These are phyloP conservation scores for Clanis bilineata DNA, from an alignment of 2,888 invertebrate genomes.

Conservation along the genomic window DNA sequence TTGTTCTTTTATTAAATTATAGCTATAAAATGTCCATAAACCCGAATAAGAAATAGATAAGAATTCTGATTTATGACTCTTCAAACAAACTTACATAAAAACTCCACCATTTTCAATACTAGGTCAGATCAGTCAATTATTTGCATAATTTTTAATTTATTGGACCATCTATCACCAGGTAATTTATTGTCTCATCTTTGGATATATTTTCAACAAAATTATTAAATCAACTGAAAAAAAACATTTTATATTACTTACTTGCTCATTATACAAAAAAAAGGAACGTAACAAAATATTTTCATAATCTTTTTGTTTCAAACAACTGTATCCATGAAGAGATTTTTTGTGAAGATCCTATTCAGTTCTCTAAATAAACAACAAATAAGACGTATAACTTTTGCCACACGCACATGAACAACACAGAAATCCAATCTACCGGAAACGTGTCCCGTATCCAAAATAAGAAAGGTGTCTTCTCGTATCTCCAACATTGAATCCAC, in stretches of 20 bases:
- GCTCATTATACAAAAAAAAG: no score
- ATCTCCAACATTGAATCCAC: background rate
- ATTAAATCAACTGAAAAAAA: background rate
- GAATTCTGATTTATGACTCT: background rate
- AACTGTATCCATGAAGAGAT: background rate
- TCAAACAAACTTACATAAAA: background rate
- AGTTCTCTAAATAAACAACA: slow-evolving; percentile 4
- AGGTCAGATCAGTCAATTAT: background rate
- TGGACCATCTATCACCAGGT: no score
- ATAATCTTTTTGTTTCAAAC: background rate
- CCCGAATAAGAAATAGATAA: background rate
- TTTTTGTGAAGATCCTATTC: background rate
- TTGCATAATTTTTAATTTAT: no score
- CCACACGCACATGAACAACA: slow-evolving; percentile 4
- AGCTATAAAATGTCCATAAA: background rate
- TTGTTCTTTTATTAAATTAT: background rate
- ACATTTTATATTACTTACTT: no score
- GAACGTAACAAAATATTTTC: background rate
- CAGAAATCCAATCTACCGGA: slow-evolving; percentile 11
- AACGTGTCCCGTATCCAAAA: slow-evolving; percentile 14
- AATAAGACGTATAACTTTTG: slow-evolving; percentile 10
- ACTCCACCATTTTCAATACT: background rate
- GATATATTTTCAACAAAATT: no score
- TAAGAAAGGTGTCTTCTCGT: slow-evolving; percentile 12
- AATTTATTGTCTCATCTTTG: no score